Conservation (phyloP, 2,113 vertebrate genomes). For the Bujurquina vittata region DNA sequence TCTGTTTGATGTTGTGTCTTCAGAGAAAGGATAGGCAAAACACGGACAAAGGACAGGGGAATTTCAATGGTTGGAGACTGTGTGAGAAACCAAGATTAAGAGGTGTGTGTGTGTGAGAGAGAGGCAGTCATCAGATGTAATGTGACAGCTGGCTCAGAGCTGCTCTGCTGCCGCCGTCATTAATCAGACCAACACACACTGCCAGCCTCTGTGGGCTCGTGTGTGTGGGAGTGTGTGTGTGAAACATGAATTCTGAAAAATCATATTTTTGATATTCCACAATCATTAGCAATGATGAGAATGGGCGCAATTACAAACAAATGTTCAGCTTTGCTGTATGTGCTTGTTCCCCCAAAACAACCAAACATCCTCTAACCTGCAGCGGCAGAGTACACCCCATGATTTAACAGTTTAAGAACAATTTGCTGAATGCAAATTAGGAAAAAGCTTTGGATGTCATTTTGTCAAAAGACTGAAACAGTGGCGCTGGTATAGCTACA, state of each 20-base stretch:
- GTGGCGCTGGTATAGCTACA: too few species aligned
- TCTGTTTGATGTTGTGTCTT: not conserved
- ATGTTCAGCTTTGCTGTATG: too few species aligned
- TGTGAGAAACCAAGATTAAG: not conserved
- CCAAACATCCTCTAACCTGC: too few species aligned
- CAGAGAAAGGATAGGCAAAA: not conserved
- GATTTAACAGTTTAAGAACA: too few species aligned
- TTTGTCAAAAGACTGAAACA: too few species aligned
- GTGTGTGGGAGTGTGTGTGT: not conserved
- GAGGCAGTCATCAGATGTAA: constrained; percentile 56
- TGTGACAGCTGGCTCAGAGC: constrained; percentile 64
- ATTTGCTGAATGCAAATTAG: too few species aligned
- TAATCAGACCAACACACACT: constrained; percentile 62
- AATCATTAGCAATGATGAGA: not conserved
- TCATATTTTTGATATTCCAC: not conserved
- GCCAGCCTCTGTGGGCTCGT: constrained; percentile 22
- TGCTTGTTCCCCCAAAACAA: too few species aligned
- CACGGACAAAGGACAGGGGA: not conserved
- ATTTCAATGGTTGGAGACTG: not conserved
- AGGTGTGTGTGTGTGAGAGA: not conserved
- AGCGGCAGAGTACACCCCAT: too few species aligned
- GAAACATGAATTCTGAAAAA: not conserved
- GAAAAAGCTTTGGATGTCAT: too few species aligned
- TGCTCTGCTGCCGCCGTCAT: constrained; percentile 65
- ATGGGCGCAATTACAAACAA: too few species aligned